Evolutionary conservation across 2,888 invertebrate species (phyloP), one percentile per base, ranked within the genome.

Genomic region (Pseudeuparius sepicola): DNA sequence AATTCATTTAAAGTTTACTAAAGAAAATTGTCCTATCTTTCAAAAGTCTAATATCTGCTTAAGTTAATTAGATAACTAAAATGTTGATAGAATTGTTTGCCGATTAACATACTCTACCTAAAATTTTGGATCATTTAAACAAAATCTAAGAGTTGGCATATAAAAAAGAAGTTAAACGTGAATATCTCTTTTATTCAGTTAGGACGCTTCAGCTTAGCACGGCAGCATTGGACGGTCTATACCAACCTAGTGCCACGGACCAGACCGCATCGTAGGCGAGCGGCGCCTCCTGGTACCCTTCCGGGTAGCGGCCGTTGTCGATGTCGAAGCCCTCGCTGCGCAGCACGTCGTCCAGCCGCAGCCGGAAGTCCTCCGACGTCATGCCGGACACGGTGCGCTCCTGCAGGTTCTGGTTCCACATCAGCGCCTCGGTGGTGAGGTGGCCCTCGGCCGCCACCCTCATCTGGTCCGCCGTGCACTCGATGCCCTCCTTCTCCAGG

Each of bases 181-280:
- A n/a, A n/a, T n/a, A n/a, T n/a, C n/a, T n/a, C n/a, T n/a, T n/a
- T n/a, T n/a, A n/a, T n/a, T n/a, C n/a, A n/a, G n/a, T n/a, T n/a
- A n/a, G n/a, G n/a, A n/a, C n/a, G n/a, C n/a, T n/a, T n/a, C n/a
- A n/a, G n/a, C n/a, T n/a, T n/a, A n/a, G n/a, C n/a, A n/a, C n/a
- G n/a, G n/a, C n/a, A n/a, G n/a, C n/a, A n/a, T n/a, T n/a, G n/a
- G n/a, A n/a, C n/a, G n/a, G n/a, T n/a, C 33, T 39, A 26, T 31
- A 13, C 51, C 56, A 64, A 84, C 84, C 93, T 55, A 98, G 67
- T 23, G 97, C 97, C 17, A 97, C 84, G 24, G 97, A 92, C 98
- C 98, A 99, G 30, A 98, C 90, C 6, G 98, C 98, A 64, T 98
- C 98, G 60, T 98, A 98, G 27, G 98, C 98, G 36, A 98, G 65